Evolutionary conservation across 2,113 vertebrate species (phyloP).

Genomic region (Saccopteryx bilineata): DNA sequence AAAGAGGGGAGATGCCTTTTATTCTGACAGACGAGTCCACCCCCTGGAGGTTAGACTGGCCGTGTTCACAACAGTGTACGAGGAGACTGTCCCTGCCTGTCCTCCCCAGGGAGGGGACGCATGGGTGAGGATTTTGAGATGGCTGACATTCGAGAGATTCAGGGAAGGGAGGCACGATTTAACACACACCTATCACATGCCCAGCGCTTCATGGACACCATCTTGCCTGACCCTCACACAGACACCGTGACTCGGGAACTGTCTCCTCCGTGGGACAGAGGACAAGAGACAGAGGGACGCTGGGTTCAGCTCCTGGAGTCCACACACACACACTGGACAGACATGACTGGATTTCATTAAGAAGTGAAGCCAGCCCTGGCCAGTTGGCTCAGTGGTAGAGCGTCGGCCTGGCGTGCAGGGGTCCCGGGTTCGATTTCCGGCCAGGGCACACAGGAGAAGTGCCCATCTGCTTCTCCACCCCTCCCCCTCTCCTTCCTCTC

Average conservation of each 20-base stretch:
- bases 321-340: not conserved
- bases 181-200: fast-evolving
- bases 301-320: not conserved
- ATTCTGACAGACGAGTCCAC: not conserved
- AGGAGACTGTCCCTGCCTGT: not conserved
- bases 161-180: not conserved
- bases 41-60: not conserved
- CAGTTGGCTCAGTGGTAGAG: too few species aligned
- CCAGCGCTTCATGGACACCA: fast-evolving
- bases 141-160: not conserved
- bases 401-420: too few species aligned
- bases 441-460: too few species aligned
- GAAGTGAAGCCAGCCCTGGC: not conserved
- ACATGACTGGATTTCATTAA: not conserved
- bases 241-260: not conserved
- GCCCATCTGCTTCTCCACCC: too few species aligned
- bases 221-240: too few species aligned
- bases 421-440: too few species aligned
- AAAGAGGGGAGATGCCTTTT: not conserved
- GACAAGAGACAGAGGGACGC: not conserved
- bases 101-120: not conserved
- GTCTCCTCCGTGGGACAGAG: not conserved
- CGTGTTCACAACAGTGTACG: not conserved
- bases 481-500: too few species aligned
- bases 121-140: too few species aligned